A percentile compares a stretch with the other conserved stretches of the same genome.
Evolutionary conservation across 2,797 vertebrate species (phyloP).

Genomic region (Microtus obscurus): DNA sequence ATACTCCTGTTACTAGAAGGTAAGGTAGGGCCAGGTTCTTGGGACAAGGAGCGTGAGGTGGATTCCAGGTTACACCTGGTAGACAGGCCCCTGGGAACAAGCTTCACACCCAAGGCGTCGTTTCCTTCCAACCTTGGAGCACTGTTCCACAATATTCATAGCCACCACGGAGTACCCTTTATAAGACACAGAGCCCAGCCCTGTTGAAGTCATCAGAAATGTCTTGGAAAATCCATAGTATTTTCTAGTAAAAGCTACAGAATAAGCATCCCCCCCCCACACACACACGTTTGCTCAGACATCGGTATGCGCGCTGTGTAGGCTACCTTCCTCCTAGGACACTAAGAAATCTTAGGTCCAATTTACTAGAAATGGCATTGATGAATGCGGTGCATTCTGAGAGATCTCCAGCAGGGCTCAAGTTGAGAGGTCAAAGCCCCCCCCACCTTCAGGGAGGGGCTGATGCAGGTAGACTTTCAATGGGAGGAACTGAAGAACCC

Average conservation of each 20-base stretch:
- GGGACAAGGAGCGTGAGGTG: neutral
- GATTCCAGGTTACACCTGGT: neutral
- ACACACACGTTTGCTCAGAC: constrained; percentile 11
- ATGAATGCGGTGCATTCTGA: constrained; percentile 55
- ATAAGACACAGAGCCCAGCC: neutral
- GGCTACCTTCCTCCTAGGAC: constrained; percentile 68
- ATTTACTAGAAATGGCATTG: constrained; percentile 73
- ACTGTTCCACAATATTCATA: neutral
- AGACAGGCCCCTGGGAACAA: neutral
- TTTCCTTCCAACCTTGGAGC: neutral
- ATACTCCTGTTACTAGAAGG: neutral
- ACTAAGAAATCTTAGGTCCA: constrained; percentile 64
- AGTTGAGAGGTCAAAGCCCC: constrained; percentile 64
- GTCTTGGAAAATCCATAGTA: constrained; percentile 42
- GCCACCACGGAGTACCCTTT: neutral
- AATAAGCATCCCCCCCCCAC: neutral
- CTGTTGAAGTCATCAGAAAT: constrained; percentile 51
- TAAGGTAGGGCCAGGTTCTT: neutral
- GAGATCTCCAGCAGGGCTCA: constrained; percentile 36
- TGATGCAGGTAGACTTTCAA: constrained; percentile 65
- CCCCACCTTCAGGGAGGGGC: constrained; percentile 9
- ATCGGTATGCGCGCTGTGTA: constrained; percentile 39
- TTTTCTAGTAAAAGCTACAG: constrained; percentile 34
- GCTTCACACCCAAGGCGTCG: neutral
- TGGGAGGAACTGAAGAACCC: neutral